Conservation (phyloP, 2,113 vertebrate species). For the Prionailurus viverrinus region DNA sequence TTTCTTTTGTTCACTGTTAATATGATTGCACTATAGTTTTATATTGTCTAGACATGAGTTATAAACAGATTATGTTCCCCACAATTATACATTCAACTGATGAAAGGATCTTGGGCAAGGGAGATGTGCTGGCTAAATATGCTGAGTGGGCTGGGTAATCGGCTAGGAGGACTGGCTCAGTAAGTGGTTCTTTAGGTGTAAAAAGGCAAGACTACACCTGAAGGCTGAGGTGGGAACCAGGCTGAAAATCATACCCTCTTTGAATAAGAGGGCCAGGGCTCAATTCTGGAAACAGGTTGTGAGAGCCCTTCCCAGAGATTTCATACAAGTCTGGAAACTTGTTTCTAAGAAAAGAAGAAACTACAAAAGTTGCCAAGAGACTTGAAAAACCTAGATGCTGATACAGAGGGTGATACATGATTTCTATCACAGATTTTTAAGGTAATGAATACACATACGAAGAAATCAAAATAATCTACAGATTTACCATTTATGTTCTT, state of each 20-base stretch:
- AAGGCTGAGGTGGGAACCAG: not conserved
- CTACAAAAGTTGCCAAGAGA: not conserved
- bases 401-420: not conserved
- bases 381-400: not conserved
- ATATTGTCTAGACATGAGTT: not conserved
- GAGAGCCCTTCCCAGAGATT: not conserved
- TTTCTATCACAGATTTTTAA: not conserved
- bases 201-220: not conserved
- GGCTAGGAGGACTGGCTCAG: too few relatives aligned
- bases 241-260: not conserved
- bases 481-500: not conserved
- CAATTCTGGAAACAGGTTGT: not conserved
- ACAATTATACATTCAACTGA: not conserved
- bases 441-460: not conserved
- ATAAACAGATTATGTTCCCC: not conserved
- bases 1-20: not conserved
- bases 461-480: not conserved
- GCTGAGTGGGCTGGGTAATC: not conserved
- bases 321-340: not conserved
- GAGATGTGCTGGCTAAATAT: not conserved
- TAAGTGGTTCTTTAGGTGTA: not conserved
- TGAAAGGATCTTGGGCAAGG: not conserved
- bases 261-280: not conserved
- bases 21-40: not conserved
- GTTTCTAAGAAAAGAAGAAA: not conserved